These are phyloP conservation scores for Paramisgurnus dabryanus DNA, from an alignment of 2,113 vertebrate genomes.

Conservation along the genomic window DNA sequence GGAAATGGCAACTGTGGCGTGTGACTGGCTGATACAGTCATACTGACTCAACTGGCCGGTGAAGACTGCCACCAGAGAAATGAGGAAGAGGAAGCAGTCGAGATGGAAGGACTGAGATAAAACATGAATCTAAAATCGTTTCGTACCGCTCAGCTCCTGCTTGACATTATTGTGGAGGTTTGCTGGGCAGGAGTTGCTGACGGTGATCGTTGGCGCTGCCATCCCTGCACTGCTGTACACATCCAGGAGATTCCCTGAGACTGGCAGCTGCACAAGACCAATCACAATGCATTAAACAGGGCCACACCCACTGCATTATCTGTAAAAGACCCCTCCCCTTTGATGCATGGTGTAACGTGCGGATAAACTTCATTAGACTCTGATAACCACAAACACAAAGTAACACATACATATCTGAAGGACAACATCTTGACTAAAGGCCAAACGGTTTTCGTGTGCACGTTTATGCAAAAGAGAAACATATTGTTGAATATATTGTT, in stretches of 20 bases:
- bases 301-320: constrained; percentile 29
- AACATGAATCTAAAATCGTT: not conserved
- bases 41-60: constrained; percentile 7
- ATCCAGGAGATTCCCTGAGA: constrained; percentile 80
- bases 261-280: constrained; percentile 72
- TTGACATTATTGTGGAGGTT: constrained; percentile 81
- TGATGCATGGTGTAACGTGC: not conserved
- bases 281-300: constrained; percentile 7
- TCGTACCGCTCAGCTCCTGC: constrained; percentile 77
- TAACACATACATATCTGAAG: constrained; percentile 15
- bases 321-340: not conserved
- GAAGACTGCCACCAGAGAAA: not conserved
- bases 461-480: constrained; percentile 7
- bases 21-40: constrained; percentile 8
- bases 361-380: constrained; percentile 28
- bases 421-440: not conserved
- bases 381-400: constrained; percentile 26
- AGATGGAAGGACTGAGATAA: constrained; percentile 16
- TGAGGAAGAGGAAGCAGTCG: constrained; percentile 22
- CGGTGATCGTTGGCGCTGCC: constrained; percentile 70
- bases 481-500: not conserved
- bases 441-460: constrained; percentile 15
- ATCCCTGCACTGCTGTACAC: constrained; percentile 72
- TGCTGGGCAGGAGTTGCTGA: constrained; percentile 88
- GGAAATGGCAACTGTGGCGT: constrained; percentile 34